Percentiles rank a stretch among this genome's conserved stretches.
These are phyloP conservation scores for Nemoura dubitans DNA, from an alignment of 2,888 invertebrate genomes.

Conservation along the genomic window DNA sequence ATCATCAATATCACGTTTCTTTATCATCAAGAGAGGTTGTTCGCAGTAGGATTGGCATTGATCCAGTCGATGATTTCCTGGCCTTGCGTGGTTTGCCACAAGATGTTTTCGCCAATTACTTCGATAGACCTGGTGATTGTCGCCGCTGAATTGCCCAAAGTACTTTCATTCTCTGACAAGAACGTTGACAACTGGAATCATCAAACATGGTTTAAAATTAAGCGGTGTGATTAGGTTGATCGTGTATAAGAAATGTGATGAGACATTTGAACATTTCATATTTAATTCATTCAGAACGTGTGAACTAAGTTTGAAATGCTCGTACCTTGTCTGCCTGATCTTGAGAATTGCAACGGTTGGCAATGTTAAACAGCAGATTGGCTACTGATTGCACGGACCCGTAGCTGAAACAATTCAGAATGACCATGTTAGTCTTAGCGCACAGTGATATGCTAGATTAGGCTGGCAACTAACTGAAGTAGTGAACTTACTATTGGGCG, in stretches of 20 bases:
- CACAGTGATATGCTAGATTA: too few species aligned
- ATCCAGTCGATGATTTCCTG: conserved; percentile 35
- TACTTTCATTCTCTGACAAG: conserved; percentile 8
- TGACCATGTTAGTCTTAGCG: neutral
- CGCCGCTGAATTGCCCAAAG: conserved; percentile 1
- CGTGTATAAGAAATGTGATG: too few species aligned
- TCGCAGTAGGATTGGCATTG: neutral
- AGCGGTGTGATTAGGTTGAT: neutral
- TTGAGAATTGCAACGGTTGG: conserved; percentile 55
- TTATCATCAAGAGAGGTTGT: neutral
- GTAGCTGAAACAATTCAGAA: conserved; percentile 1
- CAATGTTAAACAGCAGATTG: conserved; percentile 54
- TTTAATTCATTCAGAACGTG: too few species aligned
- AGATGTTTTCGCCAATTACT: conserved; percentile 12
- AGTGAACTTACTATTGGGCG: conserved; percentile 39
- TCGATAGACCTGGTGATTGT: neutral
- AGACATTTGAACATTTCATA: too few species aligned
- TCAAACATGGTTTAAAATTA: neutral
- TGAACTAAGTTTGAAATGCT: neutral
- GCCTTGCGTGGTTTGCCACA: conserved; percentile 26
- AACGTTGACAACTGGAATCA: conserved; percentile 17
- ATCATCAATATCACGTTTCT: too few species aligned
- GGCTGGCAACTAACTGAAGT: neutral
- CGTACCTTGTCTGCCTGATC: conserved; percentile 55
- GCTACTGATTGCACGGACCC: neutral